phyloP scores from a whole-genome alignment of 2,113 vertebrate species.

The Sinocyclocheilus rhinocerous region DNA sequence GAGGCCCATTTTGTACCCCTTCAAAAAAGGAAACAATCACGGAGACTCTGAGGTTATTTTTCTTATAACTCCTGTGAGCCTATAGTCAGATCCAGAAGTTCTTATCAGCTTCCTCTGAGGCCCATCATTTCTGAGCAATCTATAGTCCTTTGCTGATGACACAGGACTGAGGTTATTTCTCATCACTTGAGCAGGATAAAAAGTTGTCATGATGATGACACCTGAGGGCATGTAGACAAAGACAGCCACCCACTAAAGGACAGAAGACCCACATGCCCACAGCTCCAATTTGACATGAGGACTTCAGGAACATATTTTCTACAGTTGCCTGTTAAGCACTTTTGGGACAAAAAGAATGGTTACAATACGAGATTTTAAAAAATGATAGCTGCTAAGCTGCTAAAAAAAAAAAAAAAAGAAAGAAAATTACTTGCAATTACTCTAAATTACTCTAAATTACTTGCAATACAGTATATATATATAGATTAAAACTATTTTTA shows the following conservation, averaged over 20 bases:
- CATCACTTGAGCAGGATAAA: conserved; percentile 46
- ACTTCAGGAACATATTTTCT: neutral
- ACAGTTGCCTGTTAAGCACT: neutral
- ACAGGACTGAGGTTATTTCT: conserved; percentile 63
- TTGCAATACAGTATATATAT: too few relatives aligned
- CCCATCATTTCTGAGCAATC: conserved; percentile 69
- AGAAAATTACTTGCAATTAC: too few relatives aligned
- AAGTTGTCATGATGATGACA: conserved; percentile 25
- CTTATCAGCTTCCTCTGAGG: conserved; percentile 69
- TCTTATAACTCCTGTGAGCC: conserved; percentile 57
- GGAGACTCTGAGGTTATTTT: conserved; percentile 58
- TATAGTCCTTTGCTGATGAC: conserved; percentile 62
- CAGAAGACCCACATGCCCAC: neutral
- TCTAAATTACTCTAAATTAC: too few relatives aligned
- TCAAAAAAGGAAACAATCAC: conserved; percentile 67
- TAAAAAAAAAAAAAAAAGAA: too few relatives aligned
- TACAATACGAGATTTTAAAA: too few relatives aligned
- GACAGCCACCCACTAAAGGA: conserved; percentile 34
- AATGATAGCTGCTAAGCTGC: too few relatives aligned
- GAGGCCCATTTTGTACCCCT: conserved; percentile 71
- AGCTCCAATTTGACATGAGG: neutral
- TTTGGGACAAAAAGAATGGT: too few relatives aligned
- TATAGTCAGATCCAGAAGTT: conserved; percentile 69
- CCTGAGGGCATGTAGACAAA: conserved; percentile 24
- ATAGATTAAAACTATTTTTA: too few relatives aligned